phyloP scores from a whole-genome alignment of 2,888 invertebrate genomes.

The Parnassius glacialis region DNA sequence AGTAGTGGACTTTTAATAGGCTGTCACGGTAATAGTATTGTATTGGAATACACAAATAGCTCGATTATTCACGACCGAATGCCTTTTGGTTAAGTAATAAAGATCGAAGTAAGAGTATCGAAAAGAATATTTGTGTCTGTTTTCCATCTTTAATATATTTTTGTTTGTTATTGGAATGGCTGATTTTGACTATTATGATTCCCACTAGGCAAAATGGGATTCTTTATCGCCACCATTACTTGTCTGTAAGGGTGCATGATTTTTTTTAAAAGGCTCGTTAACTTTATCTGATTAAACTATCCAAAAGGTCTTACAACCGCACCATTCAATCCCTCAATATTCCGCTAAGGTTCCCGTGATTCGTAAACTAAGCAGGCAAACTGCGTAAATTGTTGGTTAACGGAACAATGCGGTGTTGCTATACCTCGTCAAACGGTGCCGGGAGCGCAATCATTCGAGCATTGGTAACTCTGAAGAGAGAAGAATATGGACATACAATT shows the following conservation, averaged over 20 bases:
- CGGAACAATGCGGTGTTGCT: slow-evolving; percentile 43
- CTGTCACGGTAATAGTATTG: too few species aligned
- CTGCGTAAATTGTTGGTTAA: slow-evolving; percentile 44
- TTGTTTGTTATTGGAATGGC: too few species aligned
- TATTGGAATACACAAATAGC: too few species aligned
- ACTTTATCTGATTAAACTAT: slow-evolving; percentile 15
- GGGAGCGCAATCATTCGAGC: slow-evolving; percentile 36
- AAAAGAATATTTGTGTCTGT: too few species aligned
- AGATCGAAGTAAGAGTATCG: too few species aligned
- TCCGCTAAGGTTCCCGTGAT: slow-evolving; percentile 23
- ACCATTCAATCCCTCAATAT: slow-evolving; percentile 15
- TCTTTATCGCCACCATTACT: too few species aligned
- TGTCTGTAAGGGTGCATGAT: not conserved
- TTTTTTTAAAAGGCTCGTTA: slow-evolving; percentile 21
- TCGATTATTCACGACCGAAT: too few species aligned
- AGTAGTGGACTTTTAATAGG: too few species aligned
- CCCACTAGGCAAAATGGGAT: too few species aligned
- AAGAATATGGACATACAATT: slow-evolving; percentile 6
- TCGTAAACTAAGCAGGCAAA: slow-evolving; percentile 30
- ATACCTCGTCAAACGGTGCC: slow-evolving; percentile 36
- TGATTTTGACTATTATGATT: too few species aligned
- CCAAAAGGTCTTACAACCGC: slow-evolving; percentile 12
- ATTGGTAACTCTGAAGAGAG: slow-evolving; percentile 25
- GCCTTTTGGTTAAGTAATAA: too few species aligned
- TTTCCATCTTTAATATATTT: too few species aligned